Base-by-base conservation (phyloP, 2,113 vertebrate genomes). In the Podarcis raffonei region DNA sequence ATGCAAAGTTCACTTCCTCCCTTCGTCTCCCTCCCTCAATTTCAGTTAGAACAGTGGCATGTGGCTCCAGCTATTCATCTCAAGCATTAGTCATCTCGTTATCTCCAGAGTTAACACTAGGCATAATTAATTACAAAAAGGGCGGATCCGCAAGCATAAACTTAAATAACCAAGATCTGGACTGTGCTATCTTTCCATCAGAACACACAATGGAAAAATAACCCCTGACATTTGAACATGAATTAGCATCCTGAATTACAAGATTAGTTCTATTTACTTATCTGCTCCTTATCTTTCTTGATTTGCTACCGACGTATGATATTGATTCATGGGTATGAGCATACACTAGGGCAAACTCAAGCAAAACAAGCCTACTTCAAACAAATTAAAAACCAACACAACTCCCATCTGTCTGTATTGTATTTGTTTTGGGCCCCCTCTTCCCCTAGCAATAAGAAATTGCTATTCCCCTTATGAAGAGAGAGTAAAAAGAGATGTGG, bases 241-340 rank as follows among this genome's bases (percentile, higher is more conserved):
- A 93, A 84, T 68, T 92, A 90, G 83, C 81, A 90, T 91, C 65
- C 93, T 89, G 86, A n/a, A 25, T 87, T 92, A 48, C 15, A 91
- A 39, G n/a, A 88, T 89, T 66, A 92, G 65, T 91, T 86, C 2
- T 88, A 85, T 94, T 92, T 90, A 87, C 89, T 93, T 93, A 83
- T 76, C 78, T 89, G 81, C 83, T 27, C 12, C 81, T 92, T 92
- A 94, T 83, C 89, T 91, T 66, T 74, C 66, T 90, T n/a, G 48
- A 89, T 91, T 86, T 93, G 90, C 76, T 90, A 89, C 30, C 1
- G 1, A 72, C 42, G 42, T 65, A 75, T 65, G 42, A 48, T 32
- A 66, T 48, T 85, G 72, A 77, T 91, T 90, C 25, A 27, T 20
- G 89, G 87, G 77, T 88, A 66, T 69, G 86, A 87, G 68, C 68